Evolutionary conservation across 2,797 vertebrate species (phyloP).

Genomic region (Lepidocolaptes lacrymiger): DNA sequence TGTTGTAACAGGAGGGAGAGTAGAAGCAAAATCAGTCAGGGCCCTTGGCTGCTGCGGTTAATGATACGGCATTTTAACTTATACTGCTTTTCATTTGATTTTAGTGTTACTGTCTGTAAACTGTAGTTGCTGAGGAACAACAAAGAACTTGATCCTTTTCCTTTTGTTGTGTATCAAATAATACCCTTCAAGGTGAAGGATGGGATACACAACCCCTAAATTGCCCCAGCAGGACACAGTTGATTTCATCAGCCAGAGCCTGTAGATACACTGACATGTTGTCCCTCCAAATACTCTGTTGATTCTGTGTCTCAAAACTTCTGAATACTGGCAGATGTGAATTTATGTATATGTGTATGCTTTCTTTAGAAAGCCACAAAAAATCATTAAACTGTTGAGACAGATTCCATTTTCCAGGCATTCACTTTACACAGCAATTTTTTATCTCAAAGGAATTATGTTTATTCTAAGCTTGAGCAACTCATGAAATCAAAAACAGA

Average conservation of each 20-base stretch:
- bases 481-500: neutral
- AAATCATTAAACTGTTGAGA: neutral
- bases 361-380: constrained; percentile 16
- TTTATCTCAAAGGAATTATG: constrained; percentile 23
- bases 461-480: constrained; percentile 36
- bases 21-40: neutral
- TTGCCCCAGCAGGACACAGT: neutral
- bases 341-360: neutral
- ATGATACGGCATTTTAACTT: neutral
- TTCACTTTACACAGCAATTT: neutral
- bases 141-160: neutral
- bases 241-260: neutral
- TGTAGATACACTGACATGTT: neutral
- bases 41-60: rapidly evolving
- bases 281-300: neutral
- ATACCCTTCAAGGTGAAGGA: neutral
- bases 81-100: neutral
- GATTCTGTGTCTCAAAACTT: neutral
- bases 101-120: neutral
- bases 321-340: neutral
- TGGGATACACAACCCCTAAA: neutral
- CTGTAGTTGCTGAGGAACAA: neutral
- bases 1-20: neutral
- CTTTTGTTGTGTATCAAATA: neutral
- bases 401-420: neutral